Conservation (phyloP, 1,140 invertebrate species). For the Papilio helenus region DNA sequence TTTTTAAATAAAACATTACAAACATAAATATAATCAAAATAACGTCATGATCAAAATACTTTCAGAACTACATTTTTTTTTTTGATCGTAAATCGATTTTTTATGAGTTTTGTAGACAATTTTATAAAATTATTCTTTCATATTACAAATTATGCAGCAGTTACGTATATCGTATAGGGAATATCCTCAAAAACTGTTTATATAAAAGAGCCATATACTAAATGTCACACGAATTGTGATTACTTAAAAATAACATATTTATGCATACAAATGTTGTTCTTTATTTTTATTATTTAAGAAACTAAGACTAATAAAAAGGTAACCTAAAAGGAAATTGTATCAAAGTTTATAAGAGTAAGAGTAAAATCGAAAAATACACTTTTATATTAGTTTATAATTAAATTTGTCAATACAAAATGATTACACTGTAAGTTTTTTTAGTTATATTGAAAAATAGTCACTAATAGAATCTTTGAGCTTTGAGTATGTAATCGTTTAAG, state of each 20-base stretch:
- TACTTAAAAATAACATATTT: not conserved
- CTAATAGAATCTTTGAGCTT: not conserved
- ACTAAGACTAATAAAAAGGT: not conserved
- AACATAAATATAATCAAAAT: not conserved
- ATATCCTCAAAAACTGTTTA: not conserved
- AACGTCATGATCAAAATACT: not conserved
- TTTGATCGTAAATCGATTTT: not conserved
- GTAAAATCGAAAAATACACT: not conserved
- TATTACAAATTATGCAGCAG: not conserved
- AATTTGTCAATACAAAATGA: not conserved
- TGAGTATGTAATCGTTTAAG: not conserved
- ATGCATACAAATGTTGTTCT: too few species aligned
- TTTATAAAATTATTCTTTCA: not conserved
- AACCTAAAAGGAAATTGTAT: not conserved
- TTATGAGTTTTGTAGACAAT: not conserved
- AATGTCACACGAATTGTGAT: not conserved
- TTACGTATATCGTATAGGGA: not conserved
- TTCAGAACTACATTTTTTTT: not conserved
- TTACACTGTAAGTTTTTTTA: not conserved
- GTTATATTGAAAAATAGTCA: not conserved
- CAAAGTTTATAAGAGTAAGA: not conserved
- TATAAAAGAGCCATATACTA: not conserved
- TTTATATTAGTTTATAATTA: not conserved
- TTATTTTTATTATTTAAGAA: not conserved
- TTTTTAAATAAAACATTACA: not conserved